Evolutionary conservation across 1,140 invertebrate species (phyloP).

Genomic region (Cardiocondyla obscurior): DNA sequence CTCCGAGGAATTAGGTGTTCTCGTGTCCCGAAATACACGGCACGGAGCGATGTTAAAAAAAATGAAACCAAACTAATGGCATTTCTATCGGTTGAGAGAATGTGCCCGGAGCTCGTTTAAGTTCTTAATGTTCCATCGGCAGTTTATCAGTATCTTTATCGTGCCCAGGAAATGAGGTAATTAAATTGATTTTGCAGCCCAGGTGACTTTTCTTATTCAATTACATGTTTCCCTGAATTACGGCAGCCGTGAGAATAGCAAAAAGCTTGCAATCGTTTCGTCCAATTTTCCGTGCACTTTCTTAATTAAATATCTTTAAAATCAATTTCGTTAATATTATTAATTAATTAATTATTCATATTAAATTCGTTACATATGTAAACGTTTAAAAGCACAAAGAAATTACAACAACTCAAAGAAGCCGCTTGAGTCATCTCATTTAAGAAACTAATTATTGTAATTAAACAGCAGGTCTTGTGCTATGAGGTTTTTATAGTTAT

Average conservation of each 20-base stretch:
- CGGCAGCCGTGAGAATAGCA: not conserved
- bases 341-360: not conserved
- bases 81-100: slow-evolving; percentile 62
- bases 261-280: not conserved
- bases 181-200: slow-evolving; percentile 36
- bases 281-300: not conserved
- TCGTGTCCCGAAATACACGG: slow-evolving; percentile 69
- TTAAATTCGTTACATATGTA: not conserved
- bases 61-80: slow-evolving; percentile 61
- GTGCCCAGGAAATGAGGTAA: slow-evolving; percentile 41
- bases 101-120: slow-evolving; percentile 36
- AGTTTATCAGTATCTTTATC: slow-evolving; percentile 43
- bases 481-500: not conserved
- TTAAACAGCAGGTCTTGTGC: slow-evolving; percentile 23
- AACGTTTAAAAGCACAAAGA: not conserved
- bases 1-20: slow-evolving; percentile 63
- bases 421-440: not conserved
- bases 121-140: slow-evolving; percentile 52
- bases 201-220: slow-evolving; percentile 49
- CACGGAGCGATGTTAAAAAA: slow-evolving; percentile 57
- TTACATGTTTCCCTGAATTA: slow-evolving; percentile 25
- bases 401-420: not conserved
- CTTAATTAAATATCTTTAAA: not conserved
- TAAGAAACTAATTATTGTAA: slow-evolving; percentile 19
- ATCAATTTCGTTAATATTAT: not conserved